Conservation (phyloP, 1,140 invertebrate species). For the Centruroides sculpturatus region DNA sequence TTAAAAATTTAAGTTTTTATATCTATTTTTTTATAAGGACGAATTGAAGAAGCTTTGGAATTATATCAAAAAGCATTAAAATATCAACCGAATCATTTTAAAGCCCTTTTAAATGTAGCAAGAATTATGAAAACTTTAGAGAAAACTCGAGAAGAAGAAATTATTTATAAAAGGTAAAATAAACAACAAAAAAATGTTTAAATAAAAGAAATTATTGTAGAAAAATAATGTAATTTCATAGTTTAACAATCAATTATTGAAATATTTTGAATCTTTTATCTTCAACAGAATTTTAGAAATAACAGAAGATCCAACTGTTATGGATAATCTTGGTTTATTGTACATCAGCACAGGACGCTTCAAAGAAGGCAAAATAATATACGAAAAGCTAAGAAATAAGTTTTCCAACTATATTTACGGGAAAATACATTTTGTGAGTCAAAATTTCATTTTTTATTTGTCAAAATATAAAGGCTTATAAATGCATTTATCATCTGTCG, state of each 20-base stretch:
- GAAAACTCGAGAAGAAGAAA: too few species aligned
- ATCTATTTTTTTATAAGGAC: slow-evolving; percentile 15
- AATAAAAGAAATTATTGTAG: too few species aligned
- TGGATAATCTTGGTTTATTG: slow-evolving; percentile 23
- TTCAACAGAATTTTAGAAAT: slow-evolving; percentile 20
- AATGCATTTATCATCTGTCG: too few species aligned
- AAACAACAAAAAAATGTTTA: too few species aligned
- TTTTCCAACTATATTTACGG: slow-evolving; percentile 21
- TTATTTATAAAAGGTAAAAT: too few species aligned
- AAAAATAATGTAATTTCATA: too few species aligned
- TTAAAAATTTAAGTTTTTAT: too few species aligned
- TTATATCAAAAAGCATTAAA: slow-evolving; percentile 24
- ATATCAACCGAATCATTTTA: slow-evolving; percentile 23
- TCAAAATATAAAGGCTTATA: too few species aligned
- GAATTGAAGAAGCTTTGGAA: slow-evolving; percentile 23
- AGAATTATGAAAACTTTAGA: background rate
- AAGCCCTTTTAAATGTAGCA: slow-evolving; percentile 25
- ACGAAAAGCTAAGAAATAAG: slow-evolving; percentile 13
- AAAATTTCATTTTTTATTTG: too few species aligned
- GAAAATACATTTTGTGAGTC: slow-evolving; percentile 25
- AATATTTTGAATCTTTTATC: too few species aligned
- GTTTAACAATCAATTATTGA: too few species aligned
- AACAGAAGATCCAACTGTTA: slow-evolving; percentile 16
- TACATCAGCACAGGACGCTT: slow-evolving; percentile 20
- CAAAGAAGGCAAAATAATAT: slow-evolving; percentile 17